These are phyloP conservation scores for Nysson spinosus DNA, from an alignment of 2,888 invertebrate genomes.

Conservation along the genomic window DNA sequence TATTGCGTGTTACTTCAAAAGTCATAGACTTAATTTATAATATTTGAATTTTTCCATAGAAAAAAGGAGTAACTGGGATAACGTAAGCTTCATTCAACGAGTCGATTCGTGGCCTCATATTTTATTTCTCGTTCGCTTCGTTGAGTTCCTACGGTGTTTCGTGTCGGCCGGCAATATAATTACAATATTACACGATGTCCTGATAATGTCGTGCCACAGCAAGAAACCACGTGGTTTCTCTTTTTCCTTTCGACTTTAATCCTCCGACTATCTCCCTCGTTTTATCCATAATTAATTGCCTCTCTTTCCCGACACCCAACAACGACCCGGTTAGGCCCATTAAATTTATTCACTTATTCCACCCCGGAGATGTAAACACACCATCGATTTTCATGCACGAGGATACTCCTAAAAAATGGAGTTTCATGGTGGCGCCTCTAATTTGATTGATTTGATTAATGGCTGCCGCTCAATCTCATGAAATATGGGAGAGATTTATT, in stretches of 20 bases:
- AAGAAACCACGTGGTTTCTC: slow-evolving; percentile 7
- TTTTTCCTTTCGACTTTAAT: slow-evolving; percentile 25
- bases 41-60: slow-evolving; percentile 46
- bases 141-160: slow-evolving; percentile 42
- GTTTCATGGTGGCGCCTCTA: neutral
- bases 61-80: slow-evolving; percentile 44
- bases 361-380: neutral
- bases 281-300: slow-evolving; percentile 41
- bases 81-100: slow-evolving; percentile 44
- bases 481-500: no score
- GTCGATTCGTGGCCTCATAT: slow-evolving; percentile 47
- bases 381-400: neutral
- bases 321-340: slow-evolving; percentile 15
- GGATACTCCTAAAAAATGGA: neutral
- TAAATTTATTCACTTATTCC: slow-evolving; percentile 37
- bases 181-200: slow-evolving; percentile 67
- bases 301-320: slow-evolving; percentile 7
- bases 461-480: no score
- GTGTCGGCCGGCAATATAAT: slow-evolving; percentile 64
- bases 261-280: neutral
- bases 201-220: slow-evolving; percentile 59
- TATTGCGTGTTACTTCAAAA: no score
- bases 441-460: no score
- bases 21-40: no score
- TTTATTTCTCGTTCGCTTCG: slow-evolving; percentile 39